Conservation (phyloP, 2,113 vertebrate species). For the Prolemur simus region DNA sequence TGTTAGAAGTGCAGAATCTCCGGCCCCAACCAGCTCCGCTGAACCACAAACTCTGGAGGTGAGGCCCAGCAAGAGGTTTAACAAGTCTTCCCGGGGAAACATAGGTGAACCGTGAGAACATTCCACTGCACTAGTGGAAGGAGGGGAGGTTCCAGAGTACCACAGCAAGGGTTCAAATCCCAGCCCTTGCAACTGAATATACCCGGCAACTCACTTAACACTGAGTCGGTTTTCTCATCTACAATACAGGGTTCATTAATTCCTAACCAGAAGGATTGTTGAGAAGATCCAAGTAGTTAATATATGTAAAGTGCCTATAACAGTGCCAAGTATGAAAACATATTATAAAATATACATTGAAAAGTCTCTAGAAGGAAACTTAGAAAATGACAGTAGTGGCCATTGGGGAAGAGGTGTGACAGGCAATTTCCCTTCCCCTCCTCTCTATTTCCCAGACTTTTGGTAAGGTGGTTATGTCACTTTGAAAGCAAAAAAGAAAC, state of each 20-base stretch:
- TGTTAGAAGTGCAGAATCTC: background rate
- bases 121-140: background rate
- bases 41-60: background rate
- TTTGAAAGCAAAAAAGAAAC: background rate
- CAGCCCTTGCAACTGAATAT: background rate
- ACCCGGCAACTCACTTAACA: background rate
- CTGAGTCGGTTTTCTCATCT: background rate
- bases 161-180: background rate
- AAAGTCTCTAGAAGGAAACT: background rate
- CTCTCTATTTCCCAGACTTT: background rate
- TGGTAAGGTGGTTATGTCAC: background rate
- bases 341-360: background rate
- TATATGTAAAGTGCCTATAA: background rate
- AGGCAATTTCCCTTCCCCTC: background rate
- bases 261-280: background rate
- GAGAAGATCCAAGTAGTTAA: background rate
- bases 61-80: background rate
- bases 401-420: accelerated
- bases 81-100: background rate
- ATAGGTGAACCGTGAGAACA: background rate
- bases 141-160: too few species aligned
- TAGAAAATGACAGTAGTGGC: background rate
- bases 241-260: background rate
- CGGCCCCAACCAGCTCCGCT: background rate
- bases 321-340: background rate